Base-by-base conservation (phyloP, 2,113 vertebrate genomes). In the Xiphorhynchus elegans region DNA sequence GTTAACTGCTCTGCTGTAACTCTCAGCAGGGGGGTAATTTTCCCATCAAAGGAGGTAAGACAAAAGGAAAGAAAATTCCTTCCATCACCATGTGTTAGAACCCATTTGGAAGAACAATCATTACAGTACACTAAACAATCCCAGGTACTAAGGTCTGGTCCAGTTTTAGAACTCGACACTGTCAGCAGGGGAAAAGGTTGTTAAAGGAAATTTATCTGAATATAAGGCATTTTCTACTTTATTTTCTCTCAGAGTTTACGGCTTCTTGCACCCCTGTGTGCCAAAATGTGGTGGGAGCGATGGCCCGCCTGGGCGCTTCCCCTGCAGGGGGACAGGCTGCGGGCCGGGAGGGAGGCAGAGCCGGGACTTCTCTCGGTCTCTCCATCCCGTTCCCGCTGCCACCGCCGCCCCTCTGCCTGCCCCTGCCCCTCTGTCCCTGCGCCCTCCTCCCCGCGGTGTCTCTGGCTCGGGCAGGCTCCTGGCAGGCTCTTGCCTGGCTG, bases 1-100 rank as follows among this genome's bases (percentile, higher is more conserved):
- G 93, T 98, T 98, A 97, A 98, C 97, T 78, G 87, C 89, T 59
- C 46, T 89, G 84, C 69, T 77, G 72, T 74, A 91, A 93, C 55
- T 96, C 97, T 59, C 97, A 96, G 96, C 95, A 95, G 97, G 96
- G 81, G 93, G 69, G 19, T 24, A 60, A 53, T 68, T 93, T 89
- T 73, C 28, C 63, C 84, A 62, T 94, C 89, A 86, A 53, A 84
- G 76, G 69, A 97, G 37, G 67, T 42, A 83, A 95, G 93, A 96
- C 88, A 94, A 95, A 96, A 95, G 70, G 82, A 88, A 90, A 87
- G 92, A 80, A 94, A 94, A 96, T 95, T 96, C 96, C 35, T 96
- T 91, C 73, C 55, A 33, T 92, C 77, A 28, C 14, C 14, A 12
- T 17, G 21, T 92, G 67, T 91, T 81, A 77, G 93, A 95, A 94